Base-by-base conservation (phyloP, 2,888 invertebrate species). In the Megalurothrips usitatus region DNA sequence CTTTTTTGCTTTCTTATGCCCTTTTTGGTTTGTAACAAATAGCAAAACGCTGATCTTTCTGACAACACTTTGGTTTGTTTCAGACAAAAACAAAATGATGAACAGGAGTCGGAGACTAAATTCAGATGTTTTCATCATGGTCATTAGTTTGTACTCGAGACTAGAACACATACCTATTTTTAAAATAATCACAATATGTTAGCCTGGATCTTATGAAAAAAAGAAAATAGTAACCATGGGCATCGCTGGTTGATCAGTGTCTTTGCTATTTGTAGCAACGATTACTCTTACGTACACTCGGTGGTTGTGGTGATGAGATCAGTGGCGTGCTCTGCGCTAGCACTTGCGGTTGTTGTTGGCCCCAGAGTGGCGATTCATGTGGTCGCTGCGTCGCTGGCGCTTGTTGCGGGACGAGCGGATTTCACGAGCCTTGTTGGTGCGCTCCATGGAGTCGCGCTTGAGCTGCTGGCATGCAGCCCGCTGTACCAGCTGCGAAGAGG, bases 331-430 rank as follows among this genome's bases (percentile, higher is more conserved):
- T 26, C 23, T 23, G 68, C 23, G 68, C 68, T 75, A 90, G 88
- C 90, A 90, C 88, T 91, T 91, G 86, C 91, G 90, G 85, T 91
- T 91, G 86, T 91, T 91, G 87, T 90, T 91, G 84, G 89, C 90
- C 83, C 90, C 89, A 84, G 90, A 90, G 85, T 89, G 87, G 84
- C 89, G 86, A 84, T 88, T 88, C 85, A 89, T 89, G 84, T 89
- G 88, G 84, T 91, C 91, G 82, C 89, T 88, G 83, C 91, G 90
- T 80, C 90, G 89, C 82, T 88, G 89, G 80, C 89, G 88, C 83
- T 89, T 88, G 84, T 89, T 90, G 79, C 86, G 86, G 26, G 68
- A 26, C 83, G 89, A 88, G 84, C 88, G 88, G 81, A 88, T 87
- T 83, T 91, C 90, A 83, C 89, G 89, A 83, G 88, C 89, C 85